Evolutionary conservation across 2,888 invertebrate species (phyloP).

Genomic region (Ernsta delagoae): DNA sequence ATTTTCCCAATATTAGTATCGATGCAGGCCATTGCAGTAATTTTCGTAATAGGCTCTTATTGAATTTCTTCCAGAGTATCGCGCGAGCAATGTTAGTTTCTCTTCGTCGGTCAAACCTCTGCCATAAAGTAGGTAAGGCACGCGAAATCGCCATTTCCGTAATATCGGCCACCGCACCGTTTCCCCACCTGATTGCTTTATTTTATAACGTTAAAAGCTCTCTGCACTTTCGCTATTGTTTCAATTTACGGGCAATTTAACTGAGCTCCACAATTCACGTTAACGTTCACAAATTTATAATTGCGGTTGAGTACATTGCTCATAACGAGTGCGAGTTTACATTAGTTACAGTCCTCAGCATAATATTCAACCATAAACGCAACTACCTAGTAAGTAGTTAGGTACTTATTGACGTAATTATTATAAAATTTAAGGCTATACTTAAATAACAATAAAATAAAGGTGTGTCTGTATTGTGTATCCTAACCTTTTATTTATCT

Average conservation of each 20-base stretch:
- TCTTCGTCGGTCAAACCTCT: neutral
- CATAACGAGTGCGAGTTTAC: neutral
- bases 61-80: too few relatives aligned
- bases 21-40: too few relatives aligned
- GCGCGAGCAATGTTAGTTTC: neutral
- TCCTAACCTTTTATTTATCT: too few relatives aligned
- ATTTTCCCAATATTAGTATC: too few relatives aligned
- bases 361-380: neutral
- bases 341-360: neutral
- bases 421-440: too few relatives aligned
- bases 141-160: constrained; percentile 42
- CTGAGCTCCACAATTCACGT: constrained; percentile 3
- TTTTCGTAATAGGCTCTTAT: too few relatives aligned
- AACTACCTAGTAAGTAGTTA: neutral
- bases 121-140: constrained; percentile 32
- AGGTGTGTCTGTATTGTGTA: too few relatives aligned
- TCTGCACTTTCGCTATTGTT: constrained; percentile 29
- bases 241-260: constrained; percentile 23
- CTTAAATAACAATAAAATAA: too few relatives aligned
- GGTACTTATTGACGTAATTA: too few relatives aligned
- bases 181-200: constrained; percentile 42
- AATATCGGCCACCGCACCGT: constrained; percentile 41
- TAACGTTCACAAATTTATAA: neutral
- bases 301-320: neutral
- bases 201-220: constrained; percentile 36